A percentile compares a stretch with the other conserved stretches of the same genome.
Conservation (phyloP, 2,113 vertebrate species). For the Bubo bubo region DNA sequence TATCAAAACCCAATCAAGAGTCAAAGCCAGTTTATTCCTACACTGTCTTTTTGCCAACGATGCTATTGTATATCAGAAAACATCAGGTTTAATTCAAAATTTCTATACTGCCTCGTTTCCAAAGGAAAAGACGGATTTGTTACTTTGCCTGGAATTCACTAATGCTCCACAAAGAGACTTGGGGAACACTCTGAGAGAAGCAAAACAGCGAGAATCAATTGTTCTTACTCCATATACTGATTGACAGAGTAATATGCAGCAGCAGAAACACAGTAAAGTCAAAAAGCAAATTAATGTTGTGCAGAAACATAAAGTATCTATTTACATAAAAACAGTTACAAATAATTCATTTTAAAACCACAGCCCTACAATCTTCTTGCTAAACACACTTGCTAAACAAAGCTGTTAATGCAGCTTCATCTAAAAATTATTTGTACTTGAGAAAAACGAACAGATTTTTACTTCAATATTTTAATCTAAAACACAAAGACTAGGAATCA, state of each 20-base stretch:
- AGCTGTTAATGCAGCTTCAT: neutral
- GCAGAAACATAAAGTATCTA: neutral
- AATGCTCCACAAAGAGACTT: neutral
- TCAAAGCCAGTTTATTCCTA: neutral
- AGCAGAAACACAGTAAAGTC: neutral
- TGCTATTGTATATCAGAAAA: neutral
- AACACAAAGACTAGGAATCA: neutral
- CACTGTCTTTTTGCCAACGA: neutral
- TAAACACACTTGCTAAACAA: slow-evolving; percentile 19
- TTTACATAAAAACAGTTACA: slow-evolving; percentile 8
- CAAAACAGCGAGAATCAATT: slow-evolving; percentile 8
- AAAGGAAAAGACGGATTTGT: neutral
- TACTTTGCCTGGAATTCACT: slow-evolving; percentile 13
- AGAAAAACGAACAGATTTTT: slow-evolving; percentile 30
- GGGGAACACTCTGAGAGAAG: neutral
- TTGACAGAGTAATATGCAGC: neutral
- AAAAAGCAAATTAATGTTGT: neutral
- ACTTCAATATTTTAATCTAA: slow-evolving; percentile 4
- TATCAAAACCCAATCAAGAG: neutral
- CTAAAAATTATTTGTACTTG: neutral
- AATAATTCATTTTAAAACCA: neutral
- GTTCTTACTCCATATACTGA: neutral
- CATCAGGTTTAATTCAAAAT: neutral
- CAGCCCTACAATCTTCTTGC: neutral
- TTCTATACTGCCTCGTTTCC: neutral